Percentiles rank a stretch among this genome's conserved stretches.
phyloP scores from a whole-genome alignment of 2,888 invertebrate species.

The Clepsis dumicolana region DNA sequence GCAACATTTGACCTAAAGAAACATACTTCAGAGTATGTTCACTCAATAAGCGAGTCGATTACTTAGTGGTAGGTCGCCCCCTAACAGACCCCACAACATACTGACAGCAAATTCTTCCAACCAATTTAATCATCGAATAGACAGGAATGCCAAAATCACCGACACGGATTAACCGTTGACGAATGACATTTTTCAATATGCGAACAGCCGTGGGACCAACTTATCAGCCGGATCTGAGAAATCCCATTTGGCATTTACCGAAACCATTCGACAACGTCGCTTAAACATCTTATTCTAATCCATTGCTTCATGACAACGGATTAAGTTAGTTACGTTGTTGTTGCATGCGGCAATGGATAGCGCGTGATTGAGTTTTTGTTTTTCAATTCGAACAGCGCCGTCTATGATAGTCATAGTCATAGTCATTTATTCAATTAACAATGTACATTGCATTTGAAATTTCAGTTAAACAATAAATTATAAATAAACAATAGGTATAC shows the following conservation, averaged over 20 bases:
- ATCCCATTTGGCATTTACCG: constrained; percentile 42
- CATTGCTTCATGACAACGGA: neutral
- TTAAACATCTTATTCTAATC: constrained; percentile 12
- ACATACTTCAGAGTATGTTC: too few relatives aligned
- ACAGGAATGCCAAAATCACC: constrained; percentile 33
- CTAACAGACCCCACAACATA: too few relatives aligned
- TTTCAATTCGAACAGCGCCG: neutral
- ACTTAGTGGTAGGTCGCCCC: too few relatives aligned
- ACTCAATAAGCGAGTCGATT: neutral
- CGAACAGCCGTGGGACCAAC: constrained; percentile 46
- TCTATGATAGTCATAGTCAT: too few relatives aligned
- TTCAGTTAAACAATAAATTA: too few relatives aligned
- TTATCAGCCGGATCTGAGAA: constrained; percentile 45
- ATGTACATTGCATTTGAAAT: too few relatives aligned
- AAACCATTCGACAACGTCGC: constrained; percentile 10
- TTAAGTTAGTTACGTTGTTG: neutral
- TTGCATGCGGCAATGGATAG: neutral
- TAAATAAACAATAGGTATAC: too few relatives aligned
- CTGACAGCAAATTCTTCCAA: constrained; percentile 19
- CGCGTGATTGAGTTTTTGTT: neutral
- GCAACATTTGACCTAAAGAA: too few relatives aligned
- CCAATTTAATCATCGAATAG: constrained; percentile 33
- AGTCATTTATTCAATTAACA: too few relatives aligned
- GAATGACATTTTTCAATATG: constrained; percentile 45
- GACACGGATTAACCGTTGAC: constrained; percentile 34